These are phyloP conservation scores for Spisula solida DNA, from an alignment of 2,888 invertebrate species.

Conservation along the genomic window DNA sequence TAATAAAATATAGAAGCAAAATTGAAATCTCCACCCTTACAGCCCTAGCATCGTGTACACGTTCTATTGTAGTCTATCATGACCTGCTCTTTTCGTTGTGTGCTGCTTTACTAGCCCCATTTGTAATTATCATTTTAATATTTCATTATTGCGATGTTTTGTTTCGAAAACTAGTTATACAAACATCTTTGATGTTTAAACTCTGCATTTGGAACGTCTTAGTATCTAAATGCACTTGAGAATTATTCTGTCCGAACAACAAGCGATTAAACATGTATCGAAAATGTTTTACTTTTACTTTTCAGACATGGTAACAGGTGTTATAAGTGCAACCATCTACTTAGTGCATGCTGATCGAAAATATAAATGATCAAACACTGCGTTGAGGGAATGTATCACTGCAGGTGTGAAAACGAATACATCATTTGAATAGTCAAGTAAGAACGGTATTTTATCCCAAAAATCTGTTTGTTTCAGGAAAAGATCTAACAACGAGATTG, in stretches of 20 bases:
- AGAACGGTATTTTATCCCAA: neutral
- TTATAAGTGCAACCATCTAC: neutral
- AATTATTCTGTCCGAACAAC: neutral
- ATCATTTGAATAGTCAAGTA: neutral
- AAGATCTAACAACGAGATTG: neutral
- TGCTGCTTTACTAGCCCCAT: too few species aligned
- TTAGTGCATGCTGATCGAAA: slow-evolving; percentile 1
- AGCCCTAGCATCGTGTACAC: too few species aligned
- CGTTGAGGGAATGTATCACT: neutral
- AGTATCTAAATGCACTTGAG: neutral
- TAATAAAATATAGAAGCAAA: too few species aligned
- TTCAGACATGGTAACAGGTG: slow-evolving; percentile 11
- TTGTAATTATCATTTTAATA: too few species aligned
- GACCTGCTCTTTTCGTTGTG: too few species aligned
- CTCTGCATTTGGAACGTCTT: neutral
- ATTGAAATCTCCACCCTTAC: too few species aligned
- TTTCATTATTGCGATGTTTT: too few species aligned
- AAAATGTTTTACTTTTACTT: neutral
- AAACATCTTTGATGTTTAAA: neutral
- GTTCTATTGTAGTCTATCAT: too few species aligned
- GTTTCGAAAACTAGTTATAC: too few species aligned
- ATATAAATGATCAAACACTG: neutral
- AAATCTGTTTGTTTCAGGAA: neutral
- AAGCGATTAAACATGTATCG: neutral
- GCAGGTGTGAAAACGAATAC: neutral